Conservation (phyloP, 2,888 invertebrate species). For the Pogonocherus hispidulus region DNA sequence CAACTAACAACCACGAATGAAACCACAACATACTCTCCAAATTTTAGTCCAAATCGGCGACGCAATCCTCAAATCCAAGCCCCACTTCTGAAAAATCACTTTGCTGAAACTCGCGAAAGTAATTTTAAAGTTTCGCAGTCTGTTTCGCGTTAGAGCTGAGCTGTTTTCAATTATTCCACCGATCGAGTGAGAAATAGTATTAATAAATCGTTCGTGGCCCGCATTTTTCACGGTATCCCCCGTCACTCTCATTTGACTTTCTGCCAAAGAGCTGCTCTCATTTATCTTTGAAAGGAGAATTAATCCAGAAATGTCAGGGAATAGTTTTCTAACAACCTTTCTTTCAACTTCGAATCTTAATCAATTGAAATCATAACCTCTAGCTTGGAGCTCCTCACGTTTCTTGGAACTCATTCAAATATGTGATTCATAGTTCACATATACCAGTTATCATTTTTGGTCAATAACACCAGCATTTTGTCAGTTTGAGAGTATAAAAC, state of each 20-base stretch:
- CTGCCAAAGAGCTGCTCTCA: constrained; percentile 16
- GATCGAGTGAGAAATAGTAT: constrained; percentile 7
- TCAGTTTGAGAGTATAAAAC: no score
- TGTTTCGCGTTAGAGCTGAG: constrained; percentile 4
- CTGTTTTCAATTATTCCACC: constrained; percentile 14
- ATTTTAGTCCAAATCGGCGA: not conserved
- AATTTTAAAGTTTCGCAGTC: constrained; percentile 4
- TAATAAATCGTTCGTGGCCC: constrained; percentile 12
- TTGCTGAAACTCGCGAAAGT: not conserved
- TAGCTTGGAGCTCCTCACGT: not conserved
- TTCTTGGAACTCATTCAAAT: not conserved
- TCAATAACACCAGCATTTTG: no score
- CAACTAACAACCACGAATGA: constrained; percentile 4
- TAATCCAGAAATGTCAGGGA: constrained; percentile 5
- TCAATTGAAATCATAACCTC: not conserved
- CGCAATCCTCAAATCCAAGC: not conserved
- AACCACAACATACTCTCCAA: not conserved
- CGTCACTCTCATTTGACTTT: no score
- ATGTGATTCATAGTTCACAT: not conserved
- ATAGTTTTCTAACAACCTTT: constrained; percentile 25
- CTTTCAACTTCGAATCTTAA: constrained; percentile 12
- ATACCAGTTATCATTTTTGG: no score
- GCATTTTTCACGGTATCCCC: not conserved
- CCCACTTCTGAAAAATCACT: not conserved
- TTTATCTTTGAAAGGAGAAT: constrained; percentile 1